These are phyloP conservation scores for Campoplex capitator DNA, from an alignment of 2,888 invertebrate genomes.

Conservation along the genomic window DNA sequence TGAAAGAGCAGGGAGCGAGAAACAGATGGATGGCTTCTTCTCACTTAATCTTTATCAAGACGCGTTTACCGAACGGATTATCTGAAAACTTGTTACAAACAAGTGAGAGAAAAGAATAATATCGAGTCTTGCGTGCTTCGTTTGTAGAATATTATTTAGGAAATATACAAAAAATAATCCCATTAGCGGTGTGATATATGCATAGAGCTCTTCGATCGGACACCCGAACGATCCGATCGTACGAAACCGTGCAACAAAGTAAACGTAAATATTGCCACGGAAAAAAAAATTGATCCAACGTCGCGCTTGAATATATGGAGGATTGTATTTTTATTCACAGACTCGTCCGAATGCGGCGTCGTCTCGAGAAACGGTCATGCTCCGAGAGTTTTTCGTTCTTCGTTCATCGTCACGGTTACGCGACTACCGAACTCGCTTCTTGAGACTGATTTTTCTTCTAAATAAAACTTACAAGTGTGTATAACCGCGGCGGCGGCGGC, in stretches of 20 bases:
- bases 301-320: background rate
- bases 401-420: conserved; percentile 80
- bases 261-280: background rate
- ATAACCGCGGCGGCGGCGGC: too few relatives aligned
- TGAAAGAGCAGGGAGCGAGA: background rate
- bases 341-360: conserved; percentile 53
- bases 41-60: background rate
- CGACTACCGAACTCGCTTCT: conserved; percentile 71
- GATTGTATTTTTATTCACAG: conserved; percentile 9
- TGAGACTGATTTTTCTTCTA: conserved; percentile 73
- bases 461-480: background rate
- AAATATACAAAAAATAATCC: too few relatives aligned
- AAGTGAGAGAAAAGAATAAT: too few relatives aligned
- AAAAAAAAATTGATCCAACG: background rate
- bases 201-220: too few relatives aligned
- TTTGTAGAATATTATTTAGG: too few relatives aligned
- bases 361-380: conserved; percentile 76
- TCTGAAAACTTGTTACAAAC: background rate
- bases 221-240: background rate
- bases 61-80: too few relatives aligned
- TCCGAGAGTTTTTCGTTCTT: conserved; percentile 78
- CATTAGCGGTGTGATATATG: too few relatives aligned
- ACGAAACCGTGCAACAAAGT: background rate
- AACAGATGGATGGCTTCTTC: background rate
- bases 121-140: too few relatives aligned